Percentiles rank a stretch among this genome's conserved stretches.
Evolutionary conservation across 2,797 vertebrate genomes (phyloP).

Genomic region (Danio kyathit): DNA sequence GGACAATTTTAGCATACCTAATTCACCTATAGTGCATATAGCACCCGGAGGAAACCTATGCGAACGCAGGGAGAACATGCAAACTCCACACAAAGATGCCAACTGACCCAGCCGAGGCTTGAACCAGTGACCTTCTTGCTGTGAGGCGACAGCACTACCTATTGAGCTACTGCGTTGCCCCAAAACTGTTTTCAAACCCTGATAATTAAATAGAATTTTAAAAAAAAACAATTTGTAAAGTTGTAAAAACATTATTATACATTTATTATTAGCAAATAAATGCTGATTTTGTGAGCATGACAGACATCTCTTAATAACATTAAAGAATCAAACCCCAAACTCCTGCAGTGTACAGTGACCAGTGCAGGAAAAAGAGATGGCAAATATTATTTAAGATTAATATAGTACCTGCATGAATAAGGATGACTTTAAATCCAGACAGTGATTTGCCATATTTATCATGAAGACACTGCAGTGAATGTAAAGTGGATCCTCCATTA

Average conservation of each 20-base stretch:
- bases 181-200: not conserved
- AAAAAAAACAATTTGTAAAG: too few species aligned
- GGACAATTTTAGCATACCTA: too few species aligned
- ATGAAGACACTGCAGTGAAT: conserved; percentile 80
- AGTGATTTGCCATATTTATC: conserved; percentile 83
- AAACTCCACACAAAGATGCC: too few species aligned
- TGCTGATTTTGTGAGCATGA: not conserved
- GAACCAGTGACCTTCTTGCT: too few species aligned
- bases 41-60: too few species aligned
- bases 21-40: too few species aligned
- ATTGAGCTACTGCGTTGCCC: too few species aligned
- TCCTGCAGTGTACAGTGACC: not conserved
- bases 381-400: not conserved
- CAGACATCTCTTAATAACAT: not conserved
- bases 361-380: not conserved
- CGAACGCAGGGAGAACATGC: too few species aligned
- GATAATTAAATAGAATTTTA: not conserved
- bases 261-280: not conserved
- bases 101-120: too few species aligned
- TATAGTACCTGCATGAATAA: conserved; percentile 92
- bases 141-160: too few species aligned
- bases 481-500: conserved; percentile 94
- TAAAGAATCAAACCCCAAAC: not conserved
- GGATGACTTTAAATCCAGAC: conserved; percentile 80
- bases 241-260: too few species aligned